Percentiles rank a stretch among this genome's conserved stretches.
Evolutionary conservation across 2,888 invertebrate species (phyloP).

Genomic region (Synergus itoensis): DNA sequence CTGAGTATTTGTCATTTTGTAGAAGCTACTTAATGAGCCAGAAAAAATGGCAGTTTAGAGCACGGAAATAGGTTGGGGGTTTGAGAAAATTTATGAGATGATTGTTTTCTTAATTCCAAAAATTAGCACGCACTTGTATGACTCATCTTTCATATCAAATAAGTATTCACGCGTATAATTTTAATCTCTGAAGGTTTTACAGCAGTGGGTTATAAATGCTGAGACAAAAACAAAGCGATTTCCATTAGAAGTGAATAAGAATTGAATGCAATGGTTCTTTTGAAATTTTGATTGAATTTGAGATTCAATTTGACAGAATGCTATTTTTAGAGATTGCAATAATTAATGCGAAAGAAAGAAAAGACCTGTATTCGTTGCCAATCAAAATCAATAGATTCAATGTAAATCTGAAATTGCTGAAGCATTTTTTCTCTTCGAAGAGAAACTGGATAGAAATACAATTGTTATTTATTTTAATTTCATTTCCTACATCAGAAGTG

Average conservation of each 20-base stretch:
- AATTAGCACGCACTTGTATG: constrained; percentile 14
- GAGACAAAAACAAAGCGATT: background rate
- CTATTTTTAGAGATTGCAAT: constrained; percentile 11
- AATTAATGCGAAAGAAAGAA: constrained; percentile 14
- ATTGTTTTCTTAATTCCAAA: constrained; percentile 7
- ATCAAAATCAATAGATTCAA: constrained; percentile 30
- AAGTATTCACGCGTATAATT: background rate
- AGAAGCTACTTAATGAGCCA: background rate
- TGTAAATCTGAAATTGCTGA: background rate
- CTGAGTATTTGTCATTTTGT: constrained; percentile 43
- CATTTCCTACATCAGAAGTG: no score
- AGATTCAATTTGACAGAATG: background rate
- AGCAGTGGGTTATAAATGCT: background rate
- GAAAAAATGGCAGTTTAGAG: background rate
- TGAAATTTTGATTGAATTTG: background rate
- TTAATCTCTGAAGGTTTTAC: background rate
- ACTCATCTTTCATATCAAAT: constrained; percentile 28
- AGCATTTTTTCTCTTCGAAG: background rate
- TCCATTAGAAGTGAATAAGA: background rate
- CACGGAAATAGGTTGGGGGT: background rate
- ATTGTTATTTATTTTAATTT: no score
- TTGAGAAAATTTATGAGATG: background rate
- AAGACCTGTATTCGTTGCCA: constrained; percentile 6
- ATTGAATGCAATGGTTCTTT: background rate
- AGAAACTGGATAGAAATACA: background rate